phyloP scores from a whole-genome alignment of 2,888 invertebrate genomes.

The Nomada ruficornis region DNA sequence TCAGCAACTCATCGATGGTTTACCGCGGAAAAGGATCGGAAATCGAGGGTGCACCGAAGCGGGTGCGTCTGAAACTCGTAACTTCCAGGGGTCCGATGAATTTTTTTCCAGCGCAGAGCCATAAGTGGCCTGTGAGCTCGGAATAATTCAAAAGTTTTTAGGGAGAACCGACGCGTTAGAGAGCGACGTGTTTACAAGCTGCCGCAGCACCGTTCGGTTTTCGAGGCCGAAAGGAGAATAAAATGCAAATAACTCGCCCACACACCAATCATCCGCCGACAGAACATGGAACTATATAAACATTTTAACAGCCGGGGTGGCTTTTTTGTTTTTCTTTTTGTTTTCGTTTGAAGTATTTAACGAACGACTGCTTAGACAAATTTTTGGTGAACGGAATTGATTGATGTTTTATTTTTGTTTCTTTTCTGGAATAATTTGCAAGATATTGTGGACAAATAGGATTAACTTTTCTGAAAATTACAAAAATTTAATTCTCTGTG shows the following conservation, averaged over 20 bases:
- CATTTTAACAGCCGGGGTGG: conserved; percentile 52
- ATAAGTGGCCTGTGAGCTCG: conserved; percentile 15
- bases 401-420: background rate
- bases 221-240: conserved; percentile 55
- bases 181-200: conserved; percentile 42
- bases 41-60: background rate
- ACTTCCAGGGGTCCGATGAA: conserved; percentile 18
- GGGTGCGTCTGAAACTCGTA: conserved; percentile 36
- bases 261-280: conserved; percentile 45
- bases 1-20: background rate
- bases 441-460: background rate
- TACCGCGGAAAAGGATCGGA: conserved; percentile 27
- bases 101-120: background rate
- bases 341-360: conserved; percentile 12
- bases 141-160: conserved; percentile 55
- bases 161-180: conserved; percentile 26
- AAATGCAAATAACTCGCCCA: conserved; percentile 66
- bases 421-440: background rate
- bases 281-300: conserved; percentile 65
- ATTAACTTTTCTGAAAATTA: background rate
- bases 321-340: conserved; percentile 7
- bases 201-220: conserved; percentile 55
- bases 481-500: too few relatives aligned
- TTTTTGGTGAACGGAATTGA: background rate
- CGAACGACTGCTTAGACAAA: conserved; percentile 3